Evolutionary conservation across 2,888 invertebrate genomes (phyloP).

Genomic region (Craniophora ligustri): DNA sequence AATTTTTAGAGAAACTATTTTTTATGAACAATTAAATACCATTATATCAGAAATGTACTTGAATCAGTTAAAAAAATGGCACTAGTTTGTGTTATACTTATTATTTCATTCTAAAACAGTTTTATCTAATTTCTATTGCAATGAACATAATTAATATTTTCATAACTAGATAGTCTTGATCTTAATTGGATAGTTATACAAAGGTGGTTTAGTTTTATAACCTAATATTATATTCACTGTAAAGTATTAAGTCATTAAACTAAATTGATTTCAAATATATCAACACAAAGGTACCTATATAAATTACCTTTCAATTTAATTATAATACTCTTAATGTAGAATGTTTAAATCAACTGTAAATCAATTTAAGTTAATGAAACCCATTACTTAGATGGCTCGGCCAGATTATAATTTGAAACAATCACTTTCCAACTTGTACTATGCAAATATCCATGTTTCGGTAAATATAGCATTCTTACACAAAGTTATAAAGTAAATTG

Average conservation of each 20-base stretch:
- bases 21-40: too few relatives aligned
- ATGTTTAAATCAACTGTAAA: constrained; percentile 14
- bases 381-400: constrained; percentile 30
- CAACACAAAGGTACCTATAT: background rate
- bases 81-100: too few relatives aligned
- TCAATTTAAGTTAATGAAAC: constrained; percentile 19
- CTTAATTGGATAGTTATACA: too few relatives aligned
- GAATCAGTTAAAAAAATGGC: too few relatives aligned
- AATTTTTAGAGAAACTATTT: too few relatives aligned
- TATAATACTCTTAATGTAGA: constrained; percentile 13
- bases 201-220: background rate
- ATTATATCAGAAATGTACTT: too few relatives aligned
- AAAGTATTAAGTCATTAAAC: constrained; percentile 6
- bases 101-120: too few relatives aligned
- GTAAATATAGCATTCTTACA: constrained; percentile 25
- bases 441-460: constrained; percentile 39
- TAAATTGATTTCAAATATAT: constrained; percentile 5
- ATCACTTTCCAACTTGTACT: constrained; percentile 42
- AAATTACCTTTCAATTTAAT: background rate
- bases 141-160: too few relatives aligned
- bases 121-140: too few relatives aligned
- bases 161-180: too few relatives aligned
- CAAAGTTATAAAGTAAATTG: constrained; percentile 18
- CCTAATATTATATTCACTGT: background rate
- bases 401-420: constrained; percentile 36